Conservation (phyloP, 2,888 invertebrate species). For the Arrhopalites spinosus region DNA sequence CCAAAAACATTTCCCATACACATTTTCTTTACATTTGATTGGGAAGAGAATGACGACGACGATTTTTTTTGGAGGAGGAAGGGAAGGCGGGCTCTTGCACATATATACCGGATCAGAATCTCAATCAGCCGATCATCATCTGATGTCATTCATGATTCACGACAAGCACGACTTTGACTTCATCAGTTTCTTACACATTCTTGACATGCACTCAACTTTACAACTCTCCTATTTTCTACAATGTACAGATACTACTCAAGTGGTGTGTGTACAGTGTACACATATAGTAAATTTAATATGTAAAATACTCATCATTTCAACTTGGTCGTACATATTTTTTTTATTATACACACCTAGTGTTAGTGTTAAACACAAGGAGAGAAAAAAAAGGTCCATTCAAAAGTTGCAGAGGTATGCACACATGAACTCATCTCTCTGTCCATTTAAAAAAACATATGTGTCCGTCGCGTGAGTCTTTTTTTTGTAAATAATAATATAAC, state of each 20-base stretch:
- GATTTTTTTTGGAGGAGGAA: too few species aligned
- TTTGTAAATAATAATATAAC: too few species aligned
- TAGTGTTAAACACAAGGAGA: too few species aligned
- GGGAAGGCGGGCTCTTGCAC: slow-evolving; percentile 22
- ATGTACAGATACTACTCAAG: neutral
- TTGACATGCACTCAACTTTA: too few species aligned
- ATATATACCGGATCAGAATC: slow-evolving; percentile 38
- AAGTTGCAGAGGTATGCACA: neutral
- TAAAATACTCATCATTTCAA: too few species aligned
- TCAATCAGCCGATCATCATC: slow-evolving; percentile 39
- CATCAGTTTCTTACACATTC: slow-evolving; percentile 24
- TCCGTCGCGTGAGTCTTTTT: slow-evolving; percentile 22
- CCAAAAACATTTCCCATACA: neutral
- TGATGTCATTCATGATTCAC: slow-evolving; percentile 45
- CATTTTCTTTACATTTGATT: too few species aligned
- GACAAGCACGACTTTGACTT: slow-evolving; percentile 41
- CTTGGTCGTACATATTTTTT: too few species aligned
- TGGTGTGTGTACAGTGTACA: neutral
- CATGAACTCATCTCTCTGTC: slow-evolving; percentile 8
- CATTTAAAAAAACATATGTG: slow-evolving; percentile 23
- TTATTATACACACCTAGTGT: too few species aligned
- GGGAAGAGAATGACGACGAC: too few species aligned
- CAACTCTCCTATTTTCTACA: too few species aligned
- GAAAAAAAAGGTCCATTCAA: too few species aligned
- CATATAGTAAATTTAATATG: neutral